These are phyloP conservation scores for Monopis laevigella DNA, from an alignment of 2,888 invertebrate species.

Conservation along the genomic window DNA sequence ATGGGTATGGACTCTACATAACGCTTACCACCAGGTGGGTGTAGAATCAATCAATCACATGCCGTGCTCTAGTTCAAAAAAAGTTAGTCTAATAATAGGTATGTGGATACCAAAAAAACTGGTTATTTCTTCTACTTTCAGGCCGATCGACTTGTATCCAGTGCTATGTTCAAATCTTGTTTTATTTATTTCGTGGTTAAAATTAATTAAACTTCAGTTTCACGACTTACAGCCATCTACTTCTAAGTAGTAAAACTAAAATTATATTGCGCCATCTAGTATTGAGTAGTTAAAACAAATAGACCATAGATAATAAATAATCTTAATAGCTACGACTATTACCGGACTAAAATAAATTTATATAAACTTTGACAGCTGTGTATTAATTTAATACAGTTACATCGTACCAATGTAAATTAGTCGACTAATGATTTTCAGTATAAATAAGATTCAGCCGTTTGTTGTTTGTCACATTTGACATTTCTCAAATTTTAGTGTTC, in stretches of 20 bases:
- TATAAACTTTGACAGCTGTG: conserved; percentile 47
- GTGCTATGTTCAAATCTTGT: no score
- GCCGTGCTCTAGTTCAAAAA: no score
- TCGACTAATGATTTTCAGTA: neutral
- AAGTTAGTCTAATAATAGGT: no score
- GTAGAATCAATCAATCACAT: no score
- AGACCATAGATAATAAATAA: conserved; percentile 22
- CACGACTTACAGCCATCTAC: no score
- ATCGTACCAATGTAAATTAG: neutral
- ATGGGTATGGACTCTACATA: no score
- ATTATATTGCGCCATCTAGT: conserved; percentile 11
- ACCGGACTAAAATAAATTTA: conserved; percentile 30
- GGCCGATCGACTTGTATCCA: no score
- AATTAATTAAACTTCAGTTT: neutral
- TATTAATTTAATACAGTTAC: neutral
- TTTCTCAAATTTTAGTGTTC: conserved; percentile 49
- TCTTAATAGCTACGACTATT: no score
- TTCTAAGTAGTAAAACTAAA: neutral
- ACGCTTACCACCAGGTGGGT: no score
- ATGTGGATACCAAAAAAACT: no score
- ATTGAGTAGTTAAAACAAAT: conserved; percentile 16
- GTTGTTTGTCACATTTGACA: neutral
- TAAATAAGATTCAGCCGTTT: neutral
- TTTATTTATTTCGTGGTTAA: no score
- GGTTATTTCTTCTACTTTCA: no score